phyloP scores from a whole-genome alignment of 2,797 vertebrate species.

The Microctenopoma lineatum region DNA sequence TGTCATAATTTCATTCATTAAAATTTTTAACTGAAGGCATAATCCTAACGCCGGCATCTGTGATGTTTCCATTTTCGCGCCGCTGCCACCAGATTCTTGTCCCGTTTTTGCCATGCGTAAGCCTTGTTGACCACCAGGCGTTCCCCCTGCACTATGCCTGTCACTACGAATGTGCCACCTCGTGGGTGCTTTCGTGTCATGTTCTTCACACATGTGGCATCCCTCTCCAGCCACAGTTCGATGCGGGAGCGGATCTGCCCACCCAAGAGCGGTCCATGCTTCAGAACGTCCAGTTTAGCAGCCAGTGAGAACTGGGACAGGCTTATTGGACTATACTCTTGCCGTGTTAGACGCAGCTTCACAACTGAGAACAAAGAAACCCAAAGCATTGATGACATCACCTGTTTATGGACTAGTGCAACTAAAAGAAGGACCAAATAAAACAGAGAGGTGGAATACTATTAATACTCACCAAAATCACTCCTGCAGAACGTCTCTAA shows the following conservation, averaged over 20 bases:
- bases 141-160: constrained; percentile 83
- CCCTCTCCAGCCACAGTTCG: constrained; percentile 86
- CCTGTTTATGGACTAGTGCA: not conserved
- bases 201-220: constrained; percentile 87
- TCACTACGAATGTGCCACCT: constrained; percentile 84
- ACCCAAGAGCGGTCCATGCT: constrained; percentile 84
- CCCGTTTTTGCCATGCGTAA: constrained; percentile 85
- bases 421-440: not conserved
- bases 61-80: constrained; percentile 86
- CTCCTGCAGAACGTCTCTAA: constrained; percentile 87
- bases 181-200: constrained; percentile 83
- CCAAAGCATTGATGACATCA: constrained; percentile 7
- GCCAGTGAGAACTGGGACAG: constrained; percentile 85
- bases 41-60: constrained; percentile 77
- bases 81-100: constrained; percentile 85
- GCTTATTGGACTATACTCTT: constrained; percentile 78
- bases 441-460: not conserved
- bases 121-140: constrained; percentile 85
- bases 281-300: constrained; percentile 84
- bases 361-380: constrained; percentile 75
- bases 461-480: constrained; percentile 85
- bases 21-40: not conserved
- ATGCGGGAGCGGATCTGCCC: constrained; percentile 82
- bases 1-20: constrained; percentile 8
- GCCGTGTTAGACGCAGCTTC: constrained; percentile 85